These are phyloP conservation scores for Bagarius yarrelli DNA, from an alignment of 2,113 vertebrate species.

Conservation along the genomic window DNA sequence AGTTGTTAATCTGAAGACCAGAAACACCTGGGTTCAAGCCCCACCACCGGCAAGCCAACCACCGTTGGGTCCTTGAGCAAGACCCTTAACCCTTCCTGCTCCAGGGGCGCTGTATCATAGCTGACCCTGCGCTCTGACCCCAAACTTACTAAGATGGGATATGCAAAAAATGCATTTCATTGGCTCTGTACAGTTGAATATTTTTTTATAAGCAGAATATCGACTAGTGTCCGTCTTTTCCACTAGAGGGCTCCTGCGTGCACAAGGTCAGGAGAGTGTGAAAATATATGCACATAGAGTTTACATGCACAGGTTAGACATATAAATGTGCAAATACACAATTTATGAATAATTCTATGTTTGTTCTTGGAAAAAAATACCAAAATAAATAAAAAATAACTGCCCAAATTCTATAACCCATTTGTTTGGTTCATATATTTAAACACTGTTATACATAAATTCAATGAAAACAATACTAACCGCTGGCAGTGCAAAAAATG, in stretches of 20 bases:
- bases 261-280: not conserved
- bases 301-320: not conserved
- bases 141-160: too few relatives aligned
- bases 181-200: too few relatives aligned
- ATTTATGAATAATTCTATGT: not conserved
- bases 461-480: slow-evolving; percentile 72
- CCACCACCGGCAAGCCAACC: too few relatives aligned
- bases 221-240: not conserved
- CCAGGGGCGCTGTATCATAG: too few relatives aligned
- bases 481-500: slow-evolving; percentile 95
- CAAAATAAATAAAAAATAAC: not conserved
- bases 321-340: not conserved
- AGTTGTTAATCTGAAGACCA: too few relatives aligned
- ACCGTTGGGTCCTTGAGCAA: too few relatives aligned
- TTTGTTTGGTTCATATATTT: not conserved
- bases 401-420: not conserved
- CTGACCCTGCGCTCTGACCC: too few relatives aligned
- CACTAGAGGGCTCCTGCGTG: not conserved
- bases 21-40: too few relatives aligned
- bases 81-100: too few relatives aligned
- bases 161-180: too few relatives aligned
- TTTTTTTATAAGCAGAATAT: too few relatives aligned
- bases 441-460: not conserved
- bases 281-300: not conserved
- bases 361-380: not conserved